phyloP scores from a whole-genome alignment of 2,797 vertebrate genomes.

The Hylomyscus alleni region DNA sequence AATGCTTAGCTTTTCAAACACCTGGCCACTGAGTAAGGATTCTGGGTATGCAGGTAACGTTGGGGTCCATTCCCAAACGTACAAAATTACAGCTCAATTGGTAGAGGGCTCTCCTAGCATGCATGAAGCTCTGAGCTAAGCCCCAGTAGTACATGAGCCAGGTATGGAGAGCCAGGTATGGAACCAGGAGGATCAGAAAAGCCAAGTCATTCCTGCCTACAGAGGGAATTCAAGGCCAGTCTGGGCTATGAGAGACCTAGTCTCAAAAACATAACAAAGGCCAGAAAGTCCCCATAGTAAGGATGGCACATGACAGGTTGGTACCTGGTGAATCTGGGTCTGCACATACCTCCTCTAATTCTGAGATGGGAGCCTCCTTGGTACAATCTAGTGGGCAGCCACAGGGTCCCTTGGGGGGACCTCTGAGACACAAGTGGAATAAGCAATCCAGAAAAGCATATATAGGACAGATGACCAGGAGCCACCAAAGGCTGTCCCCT shows the following conservation, averaged over 20 bases:
- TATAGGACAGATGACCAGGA: too few relatives aligned
- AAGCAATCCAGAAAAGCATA: not conserved
- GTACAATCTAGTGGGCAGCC: too few relatives aligned
- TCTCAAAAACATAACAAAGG: not conserved
- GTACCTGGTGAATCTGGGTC: not conserved
- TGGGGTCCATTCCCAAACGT: not conserved
- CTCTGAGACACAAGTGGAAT: not conserved
- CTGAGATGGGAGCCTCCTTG: not conserved
- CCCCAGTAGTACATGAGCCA: not conserved
- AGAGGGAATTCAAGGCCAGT: not conserved
- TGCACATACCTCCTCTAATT: rapidly evolving
- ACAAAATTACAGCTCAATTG: not conserved
- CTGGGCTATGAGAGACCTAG: not conserved
- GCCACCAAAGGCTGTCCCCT: not conserved
- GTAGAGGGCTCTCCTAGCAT: not conserved
- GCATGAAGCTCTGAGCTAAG: not conserved
- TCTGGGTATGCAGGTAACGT: not conserved
- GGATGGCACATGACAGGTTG: not conserved
- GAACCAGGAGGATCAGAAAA: not conserved
- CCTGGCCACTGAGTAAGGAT: not conserved
- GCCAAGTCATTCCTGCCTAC: not conserved
- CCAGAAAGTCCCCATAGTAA: not conserved
- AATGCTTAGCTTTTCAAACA: not conserved
- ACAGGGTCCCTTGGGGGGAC: rapidly evolving
- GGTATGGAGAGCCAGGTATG: too few relatives aligned